These are phyloP conservation scores for Hyaena hyaena DNA, from an alignment of 2,113 vertebrate species.

Conservation along the genomic window DNA sequence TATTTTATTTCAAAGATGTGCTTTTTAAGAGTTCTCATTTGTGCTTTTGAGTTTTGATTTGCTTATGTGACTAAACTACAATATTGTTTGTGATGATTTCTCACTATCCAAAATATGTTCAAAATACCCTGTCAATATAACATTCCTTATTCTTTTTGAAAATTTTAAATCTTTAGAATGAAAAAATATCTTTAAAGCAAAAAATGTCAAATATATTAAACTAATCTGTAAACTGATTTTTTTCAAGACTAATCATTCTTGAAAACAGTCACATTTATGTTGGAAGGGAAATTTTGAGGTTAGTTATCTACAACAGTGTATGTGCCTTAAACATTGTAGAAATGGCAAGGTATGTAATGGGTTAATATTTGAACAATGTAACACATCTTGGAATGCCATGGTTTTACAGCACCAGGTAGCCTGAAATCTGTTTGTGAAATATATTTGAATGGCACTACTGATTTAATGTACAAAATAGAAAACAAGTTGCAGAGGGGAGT, in stretches of 20 bases:
- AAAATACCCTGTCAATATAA: not conserved
- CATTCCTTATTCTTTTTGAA: not conserved
- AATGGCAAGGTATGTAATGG: not conserved
- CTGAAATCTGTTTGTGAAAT: slow-evolving; percentile 9
- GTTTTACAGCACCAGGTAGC: not conserved
- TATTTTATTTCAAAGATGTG: slow-evolving; percentile 36
- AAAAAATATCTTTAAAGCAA: slow-evolving; percentile 22
- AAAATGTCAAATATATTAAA: not conserved
- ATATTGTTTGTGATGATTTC: not conserved
- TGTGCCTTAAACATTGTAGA: not conserved
- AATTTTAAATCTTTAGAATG: slow-evolving; percentile 45
- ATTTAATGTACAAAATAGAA: slow-evolving; percentile 53
- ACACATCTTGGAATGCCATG: not conserved
- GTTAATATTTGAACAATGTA: not conserved
- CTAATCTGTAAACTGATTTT: not conserved
- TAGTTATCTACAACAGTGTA: not conserved
- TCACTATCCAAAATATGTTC: not conserved
- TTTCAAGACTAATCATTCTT: slow-evolving; percentile 8
- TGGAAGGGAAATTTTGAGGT: not conserved
- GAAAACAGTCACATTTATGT: not conserved
- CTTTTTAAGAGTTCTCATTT: not conserved
- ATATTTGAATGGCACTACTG: not conserved
- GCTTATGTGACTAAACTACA: not conserved
- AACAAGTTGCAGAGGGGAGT: slow-evolving; percentile 11
- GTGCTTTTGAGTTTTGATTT: not conserved